Conservation (phyloP, 2,888 invertebrate genomes). For the Morinoia aosen region DNA sequence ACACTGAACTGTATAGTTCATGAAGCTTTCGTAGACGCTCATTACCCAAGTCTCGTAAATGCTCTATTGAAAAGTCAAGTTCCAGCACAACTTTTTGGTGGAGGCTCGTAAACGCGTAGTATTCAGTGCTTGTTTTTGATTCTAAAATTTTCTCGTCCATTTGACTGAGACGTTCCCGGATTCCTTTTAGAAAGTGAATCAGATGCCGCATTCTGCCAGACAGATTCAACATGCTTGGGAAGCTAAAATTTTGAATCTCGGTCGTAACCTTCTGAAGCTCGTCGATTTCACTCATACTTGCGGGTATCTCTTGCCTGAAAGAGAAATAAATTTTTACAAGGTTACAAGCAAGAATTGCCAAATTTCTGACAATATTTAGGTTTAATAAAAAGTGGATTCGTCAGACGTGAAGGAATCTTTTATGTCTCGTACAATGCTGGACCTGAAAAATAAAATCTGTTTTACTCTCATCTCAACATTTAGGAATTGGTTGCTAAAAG, state of each 20-base stretch:
- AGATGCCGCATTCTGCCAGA: background rate
- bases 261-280: background rate
- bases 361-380: too few species aligned
- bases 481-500: too few species aligned
- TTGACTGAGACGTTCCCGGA: background rate
- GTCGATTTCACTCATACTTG: background rate
- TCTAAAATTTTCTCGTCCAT: background rate
- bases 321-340: background rate
- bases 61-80: background rate
- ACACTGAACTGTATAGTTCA: background rate
- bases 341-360: background rate
- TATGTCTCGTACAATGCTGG: too few species aligned
- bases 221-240: background rate
- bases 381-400: too few species aligned
- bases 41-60: background rate
- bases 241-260: background rate
- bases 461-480: too few species aligned
- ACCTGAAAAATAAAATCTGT: too few species aligned
- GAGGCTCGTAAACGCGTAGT: background rate
- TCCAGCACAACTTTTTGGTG: background rate
- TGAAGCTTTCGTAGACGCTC: background rate
- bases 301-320: background rate
- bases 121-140: background rate
- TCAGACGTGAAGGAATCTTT: too few species aligned
- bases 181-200: background rate